These are phyloP conservation scores for Pantherophis vulpinus DNA, from an alignment of 2,797 vertebrate species.

Conservation along the genomic window DNA sequence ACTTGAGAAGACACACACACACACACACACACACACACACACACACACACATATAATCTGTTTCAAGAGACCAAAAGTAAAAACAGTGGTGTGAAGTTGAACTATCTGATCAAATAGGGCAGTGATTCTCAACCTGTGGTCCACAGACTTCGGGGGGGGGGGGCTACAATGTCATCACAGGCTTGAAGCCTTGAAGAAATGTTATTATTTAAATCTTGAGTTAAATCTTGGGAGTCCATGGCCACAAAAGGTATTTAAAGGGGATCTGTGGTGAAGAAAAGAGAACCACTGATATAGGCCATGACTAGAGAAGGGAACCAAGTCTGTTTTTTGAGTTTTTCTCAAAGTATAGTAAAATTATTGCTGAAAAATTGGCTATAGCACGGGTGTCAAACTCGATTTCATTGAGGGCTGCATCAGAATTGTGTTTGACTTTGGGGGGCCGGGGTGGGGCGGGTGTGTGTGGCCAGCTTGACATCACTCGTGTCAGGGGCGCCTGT, in stretches of 20 bases:
- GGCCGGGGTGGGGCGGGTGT: too few relatives aligned
- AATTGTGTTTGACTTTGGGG: too few relatives aligned
- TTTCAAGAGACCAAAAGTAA: background rate
- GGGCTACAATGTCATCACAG: background rate
- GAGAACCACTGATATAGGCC: background rate
- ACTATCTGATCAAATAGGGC: background rate
- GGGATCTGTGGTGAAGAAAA: background rate
- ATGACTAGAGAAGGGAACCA: background rate
- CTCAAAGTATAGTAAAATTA: background rate
- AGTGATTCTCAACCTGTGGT: background rate
- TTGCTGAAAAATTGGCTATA: background rate
- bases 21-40: too few relatives aligned
- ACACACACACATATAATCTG: background rate
- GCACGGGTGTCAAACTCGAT: too few relatives aligned
- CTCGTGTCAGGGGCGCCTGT: too few relatives aligned
- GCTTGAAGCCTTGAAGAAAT: background rate
- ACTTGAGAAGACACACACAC: too few relatives aligned
- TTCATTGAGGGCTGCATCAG: too few relatives aligned
- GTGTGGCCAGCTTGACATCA: too few relatives aligned
- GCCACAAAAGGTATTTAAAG: background rate
- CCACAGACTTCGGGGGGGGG: background rate
- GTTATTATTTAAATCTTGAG: background rate
- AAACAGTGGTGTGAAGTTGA: background rate
- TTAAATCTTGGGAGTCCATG: background rate
- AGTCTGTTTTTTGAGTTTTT: background rate